Percentiles rank a stretch among this genome's conserved stretches.
These are phyloP conservation scores for Dicyrtomina minuta DNA, from an alignment of 2,888 invertebrate species.

Conservation along the genomic window DNA sequence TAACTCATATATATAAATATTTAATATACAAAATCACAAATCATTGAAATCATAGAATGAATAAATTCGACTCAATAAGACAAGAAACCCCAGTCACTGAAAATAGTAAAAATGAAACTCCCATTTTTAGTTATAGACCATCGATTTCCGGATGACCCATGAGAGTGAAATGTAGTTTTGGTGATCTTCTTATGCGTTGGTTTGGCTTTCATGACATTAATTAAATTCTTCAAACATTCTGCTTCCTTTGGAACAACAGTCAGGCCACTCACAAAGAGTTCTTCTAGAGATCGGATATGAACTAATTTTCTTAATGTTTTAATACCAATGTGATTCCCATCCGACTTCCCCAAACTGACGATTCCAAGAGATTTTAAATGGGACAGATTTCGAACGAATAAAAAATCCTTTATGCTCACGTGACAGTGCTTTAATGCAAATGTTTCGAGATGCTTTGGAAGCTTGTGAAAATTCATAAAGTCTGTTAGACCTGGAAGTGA, in stretches of 20 bases:
- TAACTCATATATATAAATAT: no score
- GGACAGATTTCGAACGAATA: conserved; percentile 15
- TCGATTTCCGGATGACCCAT: no score
- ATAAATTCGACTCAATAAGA: no score
- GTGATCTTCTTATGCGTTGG: conserved; percentile 26
- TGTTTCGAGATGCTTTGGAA: conserved; percentile 29
- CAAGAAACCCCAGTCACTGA: conserved; percentile 12
- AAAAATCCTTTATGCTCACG: conserved; percentile 25
- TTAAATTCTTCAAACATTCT: conserved; percentile 18
- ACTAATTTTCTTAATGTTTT: conserved; percentile 14
- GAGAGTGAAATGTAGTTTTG: conserved; percentile 20
- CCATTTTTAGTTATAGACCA: conserved; percentile 23
- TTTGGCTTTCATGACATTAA: conserved; percentile 19
- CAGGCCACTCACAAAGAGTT: conserved; percentile 34
- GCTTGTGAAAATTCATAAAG: conserved; percentile 31
- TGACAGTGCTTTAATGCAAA: conserved; percentile 31
- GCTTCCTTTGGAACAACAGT: conserved; percentile 13
- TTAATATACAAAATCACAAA: no score
- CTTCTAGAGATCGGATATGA: conserved; percentile 27
- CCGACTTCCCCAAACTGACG: conserved; percentile 17
- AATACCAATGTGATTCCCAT: conserved; percentile 16
- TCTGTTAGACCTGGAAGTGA: conserved; percentile 22
- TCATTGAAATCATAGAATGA: no score
- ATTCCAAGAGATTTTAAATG: conserved; percentile 33
- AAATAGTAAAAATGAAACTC: conserved; percentile 20